Evolutionary conservation across 2,888 invertebrate species (phyloP), one percentile per base, ranked within the genome.

Genomic region (Stenchaetothrips biformis): DNA sequence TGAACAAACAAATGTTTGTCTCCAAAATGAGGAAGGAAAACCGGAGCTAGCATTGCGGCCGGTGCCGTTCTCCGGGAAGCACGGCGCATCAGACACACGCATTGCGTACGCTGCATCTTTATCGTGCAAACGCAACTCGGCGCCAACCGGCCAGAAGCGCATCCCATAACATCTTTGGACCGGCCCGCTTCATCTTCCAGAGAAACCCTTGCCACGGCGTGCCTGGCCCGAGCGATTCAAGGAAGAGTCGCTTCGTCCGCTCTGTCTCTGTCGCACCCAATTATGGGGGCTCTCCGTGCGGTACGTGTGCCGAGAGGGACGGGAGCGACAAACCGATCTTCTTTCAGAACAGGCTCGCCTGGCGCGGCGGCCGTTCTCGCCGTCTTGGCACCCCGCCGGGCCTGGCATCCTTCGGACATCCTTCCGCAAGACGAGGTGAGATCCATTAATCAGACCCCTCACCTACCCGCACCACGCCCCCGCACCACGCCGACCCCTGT

Each of bases 121-220:
- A 74, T 74, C n/a, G 67, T 21, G 53, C 53, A 16, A 16, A 53
- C 53, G 53, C 59, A 4, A 59, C 59, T 13, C 59, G 13, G n/a
- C n/a, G n/a, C n/a, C n/a, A n/a, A 21, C 25, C 21, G 37, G 37
- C 37, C 37, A 37, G 37, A 4, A 37, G 67, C 67, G 67, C 67
- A 25, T 74, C 67, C 11, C 67, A 74, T 74, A 74, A 74, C 67
- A n/a, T 74, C 67, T 74, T 74, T 74, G 67, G n/a, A 74, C 21
- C 67, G 67, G 21, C 11, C 18, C 59, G 59, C 59, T 59, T n/a
- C n/a, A 59, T 13, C 59, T 16, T 59, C 59, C 37, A 37, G 37
- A 37, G 37, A 37, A 37, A 37, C 37, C 37, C 37, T 37, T 37
- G 59, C 18, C 59, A 16, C 4, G 67, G 21, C 67, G 25, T 74